A percentile compares a stretch with the other conserved stretches of the same genome.
Evolutionary conservation across 2,797 vertebrate genomes (phyloP).

Genomic region (Tadarida brasiliensis): DNA sequence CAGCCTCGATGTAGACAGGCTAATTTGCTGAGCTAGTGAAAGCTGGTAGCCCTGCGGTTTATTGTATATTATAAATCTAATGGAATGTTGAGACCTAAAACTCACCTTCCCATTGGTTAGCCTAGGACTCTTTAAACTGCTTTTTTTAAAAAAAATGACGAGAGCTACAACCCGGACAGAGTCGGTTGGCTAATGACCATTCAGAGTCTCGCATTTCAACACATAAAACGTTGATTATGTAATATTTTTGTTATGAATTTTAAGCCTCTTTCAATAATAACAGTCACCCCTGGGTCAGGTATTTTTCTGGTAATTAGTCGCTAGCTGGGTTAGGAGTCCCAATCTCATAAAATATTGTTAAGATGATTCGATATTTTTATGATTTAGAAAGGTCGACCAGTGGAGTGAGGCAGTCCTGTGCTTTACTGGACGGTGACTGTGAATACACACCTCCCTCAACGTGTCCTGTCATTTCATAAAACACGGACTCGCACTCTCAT

Average conservation of each 20-base stretch:
- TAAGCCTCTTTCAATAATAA: constrained; percentile 72
- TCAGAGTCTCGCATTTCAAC: constrained; percentile 68
- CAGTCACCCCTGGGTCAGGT: constrained; percentile 40
- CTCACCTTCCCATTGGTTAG: constrained; percentile 54
- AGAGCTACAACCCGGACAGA: constrained; percentile 54
- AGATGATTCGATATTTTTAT: constrained; percentile 57
- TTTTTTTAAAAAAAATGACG: constrained; percentile 34
- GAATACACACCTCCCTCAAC: constrained; percentile 71
- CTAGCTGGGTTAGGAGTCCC: constrained; percentile 54
- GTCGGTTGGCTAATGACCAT: constrained; percentile 67
- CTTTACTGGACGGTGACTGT: constrained; percentile 46
- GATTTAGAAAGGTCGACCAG: constrained; percentile 64
- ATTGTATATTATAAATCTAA: constrained; percentile 74
- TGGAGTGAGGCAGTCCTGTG: constrained; percentile 56
- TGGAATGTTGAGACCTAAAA: constrained; percentile 77
- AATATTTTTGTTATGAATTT: constrained; percentile 77
- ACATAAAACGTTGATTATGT: constrained; percentile 63
- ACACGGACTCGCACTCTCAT: constrained; percentile 15
- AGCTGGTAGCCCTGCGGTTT: constrained; percentile 75
- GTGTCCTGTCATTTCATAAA: constrained; percentile 76
- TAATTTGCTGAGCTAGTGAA: constrained; percentile 77
- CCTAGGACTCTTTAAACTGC: constrained; percentile 63
- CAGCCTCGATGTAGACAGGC: constrained; percentile 67
- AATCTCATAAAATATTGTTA: constrained; percentile 64
- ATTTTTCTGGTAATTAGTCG: constrained; percentile 74